phyloP scores from a whole-genome alignment of 2,888 invertebrate genomes.

The Pantelozetes paolii region DNA sequence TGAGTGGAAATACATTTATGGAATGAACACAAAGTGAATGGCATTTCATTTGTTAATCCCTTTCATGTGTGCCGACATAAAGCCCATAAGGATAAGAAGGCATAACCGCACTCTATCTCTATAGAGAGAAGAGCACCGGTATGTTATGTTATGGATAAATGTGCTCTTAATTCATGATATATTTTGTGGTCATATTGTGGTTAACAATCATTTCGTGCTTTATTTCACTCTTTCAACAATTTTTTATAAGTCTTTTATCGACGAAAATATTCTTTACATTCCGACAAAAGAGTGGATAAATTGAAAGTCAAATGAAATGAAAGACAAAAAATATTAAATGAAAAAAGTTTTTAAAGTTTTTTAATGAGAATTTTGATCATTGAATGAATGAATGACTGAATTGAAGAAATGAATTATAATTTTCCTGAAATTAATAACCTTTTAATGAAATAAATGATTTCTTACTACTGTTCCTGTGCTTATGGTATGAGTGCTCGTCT shows the following conservation, averaged over 20 bases:
- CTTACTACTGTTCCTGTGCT: too few species aligned
- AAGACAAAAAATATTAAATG: background rate
- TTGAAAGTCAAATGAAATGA: background rate
- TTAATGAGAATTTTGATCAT: background rate
- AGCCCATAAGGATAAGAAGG: constrained; percentile 7
- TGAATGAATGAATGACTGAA: background rate
- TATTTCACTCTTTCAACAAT: background rate
- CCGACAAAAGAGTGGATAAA: background rate
- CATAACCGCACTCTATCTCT: constrained; percentile 11
- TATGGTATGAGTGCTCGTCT: too few species aligned
- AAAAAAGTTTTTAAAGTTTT: background rate
- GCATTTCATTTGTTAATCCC: constrained; percentile 25
- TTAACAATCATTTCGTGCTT: constrained; percentile 25
- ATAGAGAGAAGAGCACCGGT: background rate
- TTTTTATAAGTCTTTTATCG: constrained; percentile 14
- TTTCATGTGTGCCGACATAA: constrained; percentile 33
- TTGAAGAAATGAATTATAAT: background rate
- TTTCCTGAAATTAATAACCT: constrained; percentile 9
- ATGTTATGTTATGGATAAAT: background rate
- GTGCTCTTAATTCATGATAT: background rate
- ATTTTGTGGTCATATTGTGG: constrained; percentile 29
- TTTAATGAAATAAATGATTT: too few species aligned
- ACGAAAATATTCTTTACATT: background rate
- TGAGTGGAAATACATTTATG: constrained; percentile 17
- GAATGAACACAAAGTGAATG: background rate